These are phyloP conservation scores for Mactra quadrangularis DNA, from an alignment of 1,140 invertebrate genomes.

Conservation along the genomic window DNA sequence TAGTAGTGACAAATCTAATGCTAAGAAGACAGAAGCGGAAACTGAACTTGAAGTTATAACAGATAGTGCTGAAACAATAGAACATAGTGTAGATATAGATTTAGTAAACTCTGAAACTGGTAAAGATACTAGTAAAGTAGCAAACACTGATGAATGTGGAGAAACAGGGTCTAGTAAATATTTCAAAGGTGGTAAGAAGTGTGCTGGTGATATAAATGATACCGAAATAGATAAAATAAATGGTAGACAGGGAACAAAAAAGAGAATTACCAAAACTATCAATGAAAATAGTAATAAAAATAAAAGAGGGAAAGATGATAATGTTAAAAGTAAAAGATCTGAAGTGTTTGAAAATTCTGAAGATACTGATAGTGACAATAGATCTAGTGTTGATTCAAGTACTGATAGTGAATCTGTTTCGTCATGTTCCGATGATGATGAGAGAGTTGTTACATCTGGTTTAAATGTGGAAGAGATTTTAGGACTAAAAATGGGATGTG, in stretches of 20 bases:
- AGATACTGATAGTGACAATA: neutral
- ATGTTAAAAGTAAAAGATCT: neutral
- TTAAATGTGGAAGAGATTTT: neutral
- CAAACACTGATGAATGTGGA: neutral
- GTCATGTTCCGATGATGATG: neutral
- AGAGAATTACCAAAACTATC: neutral
- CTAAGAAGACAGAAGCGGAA: neutral
- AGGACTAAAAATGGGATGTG: neutral
- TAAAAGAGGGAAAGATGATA: neutral
- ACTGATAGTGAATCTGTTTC: conserved; percentile 21
- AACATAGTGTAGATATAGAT: neutral
- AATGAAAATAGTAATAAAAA: neutral
- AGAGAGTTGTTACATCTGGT: neutral
- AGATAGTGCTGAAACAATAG: neutral
- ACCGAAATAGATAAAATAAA: neutral
- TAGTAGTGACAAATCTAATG: neutral
- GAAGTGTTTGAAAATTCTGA: neutral
- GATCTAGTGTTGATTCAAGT: conserved; percentile 22
- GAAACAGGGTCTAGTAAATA: neutral
- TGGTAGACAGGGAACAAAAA: neutral
- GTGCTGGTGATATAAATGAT: no score
- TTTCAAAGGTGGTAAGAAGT: neutral
- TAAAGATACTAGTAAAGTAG: neutral
- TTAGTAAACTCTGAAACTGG: neutral
- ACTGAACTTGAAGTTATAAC: no score